Base-by-base conservation (phyloP, 2,888 invertebrate genomes). In the Sisyra nigra region DNA sequence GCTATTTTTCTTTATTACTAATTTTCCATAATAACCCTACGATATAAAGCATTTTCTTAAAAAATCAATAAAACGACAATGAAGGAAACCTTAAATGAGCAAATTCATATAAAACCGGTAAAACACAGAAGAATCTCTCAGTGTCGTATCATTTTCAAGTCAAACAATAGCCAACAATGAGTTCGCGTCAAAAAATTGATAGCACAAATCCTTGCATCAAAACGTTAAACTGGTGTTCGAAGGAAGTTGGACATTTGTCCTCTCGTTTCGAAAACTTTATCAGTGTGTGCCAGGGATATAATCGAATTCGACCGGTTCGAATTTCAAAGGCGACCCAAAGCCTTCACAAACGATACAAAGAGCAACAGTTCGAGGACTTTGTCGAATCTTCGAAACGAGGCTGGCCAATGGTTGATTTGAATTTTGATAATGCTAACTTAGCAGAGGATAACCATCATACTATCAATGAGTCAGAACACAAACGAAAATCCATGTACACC, bases 251-350 rank as follows among this genome's bases (percentile, higher is more conserved):
- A 3, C 24, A 24, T 24, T 24, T 24, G 7, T 24, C 24, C 7
- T 24, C 24, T 24, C 24, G 24, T 5, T 7, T 24, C 24, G 17
- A 37, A 15, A 17, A 37, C 6, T 37, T 37, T 6, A 11, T 37
- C n/a, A 37, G 18, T n/a, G 11, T 37, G n/a, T 14, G 37, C 19
- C 42, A 45, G 30, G 48, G 48, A 9, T 50, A 48, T 36, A 50
- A 42, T 41, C 46, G 48, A 14, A 41, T 50, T 39, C 41, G 40
- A 35, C 44, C 49, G 2, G 38, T 45, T 34, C 42, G 43, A 13
- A 38, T 48, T 8, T 50, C 50, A 13, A 45, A 42, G 43, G 45
- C 42, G 1, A 48, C 45, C 19, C 41, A 47, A 17, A 42, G 35
- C 41, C 44, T 41, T 14, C 40, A 40, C 9, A 29, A 40, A 29